Conservation (phyloP, 1,140 invertebrate species). For the Euura saliciscinereae region DNA sequence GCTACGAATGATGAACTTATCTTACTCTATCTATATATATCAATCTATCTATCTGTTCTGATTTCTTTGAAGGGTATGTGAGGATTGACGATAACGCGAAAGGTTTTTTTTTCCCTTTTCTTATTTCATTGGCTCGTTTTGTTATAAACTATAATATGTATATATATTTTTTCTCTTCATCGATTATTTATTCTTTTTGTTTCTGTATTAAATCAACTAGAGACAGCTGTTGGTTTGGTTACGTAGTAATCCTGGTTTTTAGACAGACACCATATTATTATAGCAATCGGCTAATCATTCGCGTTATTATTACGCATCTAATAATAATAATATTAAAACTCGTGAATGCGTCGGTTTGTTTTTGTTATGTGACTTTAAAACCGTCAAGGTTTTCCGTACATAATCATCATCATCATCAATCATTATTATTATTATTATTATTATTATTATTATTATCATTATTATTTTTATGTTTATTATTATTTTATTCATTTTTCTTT, state of each 20-base stretch:
- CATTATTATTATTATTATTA: slow-evolving; percentile 31
- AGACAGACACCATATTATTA: background rate
- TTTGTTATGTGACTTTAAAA: background rate
- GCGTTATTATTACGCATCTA: background rate
- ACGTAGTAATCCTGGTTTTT: slow-evolving; percentile 22
- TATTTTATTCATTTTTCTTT: no score
- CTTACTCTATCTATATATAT: no score
- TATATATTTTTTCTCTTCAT: background rate
- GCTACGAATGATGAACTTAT: no score
- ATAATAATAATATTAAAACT: no score
- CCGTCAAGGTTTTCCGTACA: slow-evolving; percentile 9
- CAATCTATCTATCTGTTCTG: no score
- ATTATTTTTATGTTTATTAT: no score
- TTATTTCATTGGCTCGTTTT: background rate
- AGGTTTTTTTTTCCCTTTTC: slow-evolving; percentile 8
- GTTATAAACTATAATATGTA: slow-evolving; percentile 13
- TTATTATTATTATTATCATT: background rate
- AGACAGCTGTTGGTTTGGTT: slow-evolving; percentile 43
- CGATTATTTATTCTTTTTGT: slow-evolving; percentile 14
- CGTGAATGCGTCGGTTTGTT: no score
- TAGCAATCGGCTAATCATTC: background rate
- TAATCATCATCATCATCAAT: slow-evolving; percentile 28
- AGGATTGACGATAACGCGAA: background rate
- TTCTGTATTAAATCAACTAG: slow-evolving; percentile 22
- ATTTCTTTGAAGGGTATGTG: no score